These are phyloP conservation scores for Bubo blakistoni DNA, from an alignment of 2,113 vertebrate genomes.

Conservation along the genomic window DNA sequence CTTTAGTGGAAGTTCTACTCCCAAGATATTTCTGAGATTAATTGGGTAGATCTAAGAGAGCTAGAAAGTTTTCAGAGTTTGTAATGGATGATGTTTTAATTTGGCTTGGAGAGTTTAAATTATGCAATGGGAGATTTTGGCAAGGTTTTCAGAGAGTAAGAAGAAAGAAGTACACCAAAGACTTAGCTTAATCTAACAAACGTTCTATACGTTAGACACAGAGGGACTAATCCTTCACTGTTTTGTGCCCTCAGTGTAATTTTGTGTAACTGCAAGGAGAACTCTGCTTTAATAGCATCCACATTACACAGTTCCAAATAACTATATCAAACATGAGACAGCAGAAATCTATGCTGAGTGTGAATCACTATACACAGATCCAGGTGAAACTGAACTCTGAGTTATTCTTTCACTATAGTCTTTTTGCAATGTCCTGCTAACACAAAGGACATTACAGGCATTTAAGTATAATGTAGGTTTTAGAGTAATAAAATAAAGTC, in stretches of 20 bases:
- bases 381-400: background rate
- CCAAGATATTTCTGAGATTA: slow-evolving; percentile 22
- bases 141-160: background rate
- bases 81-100: slow-evolving; percentile 26
- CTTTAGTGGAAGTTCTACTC: background rate
- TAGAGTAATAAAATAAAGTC: background rate
- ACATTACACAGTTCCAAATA: background rate
- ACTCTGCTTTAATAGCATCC: background rate
- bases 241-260: background rate
- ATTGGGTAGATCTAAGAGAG: background rate
- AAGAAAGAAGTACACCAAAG: background rate
- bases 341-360: background rate
- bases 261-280: background rate
- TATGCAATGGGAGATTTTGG: slow-evolving; percentile 3
- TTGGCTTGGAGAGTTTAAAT: slow-evolving; percentile 9
- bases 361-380: background rate
- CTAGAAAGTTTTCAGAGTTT: slow-evolving; percentile 1
- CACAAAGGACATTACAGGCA: background rate
- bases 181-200: background rate
- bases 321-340: background rate
- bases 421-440: background rate
- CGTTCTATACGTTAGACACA: background rate
- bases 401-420: background rate
- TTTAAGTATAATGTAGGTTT: background rate
- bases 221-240: background rate